phyloP scores from a whole-genome alignment of 2,888 invertebrate genomes.

The Strigamia crassipes region DNA sequence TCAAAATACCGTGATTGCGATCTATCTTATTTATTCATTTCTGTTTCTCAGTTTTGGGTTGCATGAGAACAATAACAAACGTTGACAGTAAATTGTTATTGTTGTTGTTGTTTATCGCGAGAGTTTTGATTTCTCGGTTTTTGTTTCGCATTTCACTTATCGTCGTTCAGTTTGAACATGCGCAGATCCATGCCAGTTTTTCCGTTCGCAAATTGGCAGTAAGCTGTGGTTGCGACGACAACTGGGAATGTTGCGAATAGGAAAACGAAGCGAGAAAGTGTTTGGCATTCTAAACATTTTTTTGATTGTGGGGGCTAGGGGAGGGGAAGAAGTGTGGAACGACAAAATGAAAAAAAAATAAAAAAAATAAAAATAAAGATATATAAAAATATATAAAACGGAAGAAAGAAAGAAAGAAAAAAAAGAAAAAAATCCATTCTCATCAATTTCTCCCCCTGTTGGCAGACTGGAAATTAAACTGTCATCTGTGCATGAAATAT shows the following conservation, averaged over 20 bases:
- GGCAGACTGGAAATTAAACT: neutral
- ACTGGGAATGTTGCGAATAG: neutral
- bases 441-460: slow-evolving; percentile 12
- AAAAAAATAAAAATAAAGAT: no score
- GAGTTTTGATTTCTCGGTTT: neutral
- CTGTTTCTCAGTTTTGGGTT: no score
- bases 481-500: neutral
- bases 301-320: neutral
- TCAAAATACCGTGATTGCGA: neutral
- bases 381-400: no score
- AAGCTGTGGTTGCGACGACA: neutral
- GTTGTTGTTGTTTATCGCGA: neutral
- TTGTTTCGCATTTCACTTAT: neutral
- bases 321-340: neutral
- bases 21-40: neutral
- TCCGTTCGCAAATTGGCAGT: slow-evolving; percentile 18
- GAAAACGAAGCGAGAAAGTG: slow-evolving; percentile 11
- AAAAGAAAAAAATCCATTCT: neutral
- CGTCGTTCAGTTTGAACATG: neutral
- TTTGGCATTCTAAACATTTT: slow-evolving; percentile 25
- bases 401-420: neutral
- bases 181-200: neutral
- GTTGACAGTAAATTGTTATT: neutral
- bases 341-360: neutral
- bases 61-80: no score